Percentiles rank a stretch among this genome's conserved stretches.
Evolutionary conservation across 2,888 invertebrate genomes (phyloP).

Genomic region (Agrypnus murinus): DNA sequence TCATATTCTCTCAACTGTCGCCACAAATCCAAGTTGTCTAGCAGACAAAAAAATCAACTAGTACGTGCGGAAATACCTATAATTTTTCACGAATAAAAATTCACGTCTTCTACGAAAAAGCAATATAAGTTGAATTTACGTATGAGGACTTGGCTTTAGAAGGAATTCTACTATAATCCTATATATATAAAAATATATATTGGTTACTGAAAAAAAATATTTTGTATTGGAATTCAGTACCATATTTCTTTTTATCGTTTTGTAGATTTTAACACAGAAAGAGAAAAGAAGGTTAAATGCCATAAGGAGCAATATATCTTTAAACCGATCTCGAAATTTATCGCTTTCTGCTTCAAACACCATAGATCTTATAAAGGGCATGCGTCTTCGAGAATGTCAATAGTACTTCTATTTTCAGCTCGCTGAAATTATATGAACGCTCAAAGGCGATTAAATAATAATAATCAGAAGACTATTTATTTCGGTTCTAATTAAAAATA

Average conservation of each 20-base stretch:
- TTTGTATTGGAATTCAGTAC: not conserved
- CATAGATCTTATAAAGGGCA: constrained; percentile 22
- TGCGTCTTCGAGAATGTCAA: constrained; percentile 19
- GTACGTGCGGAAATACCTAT: no score
- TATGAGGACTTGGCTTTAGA: no score
- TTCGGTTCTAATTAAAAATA: no score
- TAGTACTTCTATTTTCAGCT: constrained; percentile 3
- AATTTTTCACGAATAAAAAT: no score
- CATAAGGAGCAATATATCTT: constrained; percentile 17
- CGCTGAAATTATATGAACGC: constrained; percentile 4
- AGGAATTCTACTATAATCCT: not conserved
- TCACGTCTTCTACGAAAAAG: no score
- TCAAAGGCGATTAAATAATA: constrained; percentile 5
- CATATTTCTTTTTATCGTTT: not conserved
- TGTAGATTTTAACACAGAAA: constrained; percentile 4
- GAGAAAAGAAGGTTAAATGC: constrained; percentile 8
- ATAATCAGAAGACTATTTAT: no score
- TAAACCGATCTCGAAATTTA: constrained; percentile 27
- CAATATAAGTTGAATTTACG: no score
- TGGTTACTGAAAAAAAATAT: not conserved
- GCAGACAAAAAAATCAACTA: no score
- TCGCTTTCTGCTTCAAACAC: constrained; percentile 26
- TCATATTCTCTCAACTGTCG: no score
- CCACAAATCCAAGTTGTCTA: no score
- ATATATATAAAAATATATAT: no score